Evolutionary conservation across 1,140 invertebrate species (phyloP).

Genomic region (Rhagoletis zephyria): DNA sequence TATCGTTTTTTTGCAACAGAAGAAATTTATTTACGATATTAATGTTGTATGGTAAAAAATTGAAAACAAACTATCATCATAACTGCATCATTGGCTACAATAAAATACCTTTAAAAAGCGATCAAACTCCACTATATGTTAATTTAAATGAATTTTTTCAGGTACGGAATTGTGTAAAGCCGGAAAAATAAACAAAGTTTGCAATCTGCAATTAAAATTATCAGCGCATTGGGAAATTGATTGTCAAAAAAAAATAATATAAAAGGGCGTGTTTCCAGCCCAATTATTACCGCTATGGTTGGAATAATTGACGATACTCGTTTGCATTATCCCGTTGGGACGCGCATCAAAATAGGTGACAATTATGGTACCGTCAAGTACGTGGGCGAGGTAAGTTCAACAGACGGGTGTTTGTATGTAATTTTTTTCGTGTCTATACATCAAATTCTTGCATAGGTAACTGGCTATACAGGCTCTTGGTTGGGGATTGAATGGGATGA

Average conservation of each 20-base stretch:
- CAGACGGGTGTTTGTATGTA: conserved; percentile 23
- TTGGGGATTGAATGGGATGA: conserved; percentile 96
- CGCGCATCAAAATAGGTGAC: conserved; percentile 69
- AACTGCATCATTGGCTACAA: too few relatives aligned
- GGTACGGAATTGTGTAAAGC: not conserved
- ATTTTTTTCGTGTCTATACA: not conserved
- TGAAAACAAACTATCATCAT: too few relatives aligned
- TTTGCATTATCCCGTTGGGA: conserved; percentile 70
- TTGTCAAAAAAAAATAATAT: not conserved
- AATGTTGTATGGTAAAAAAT: not conserved
- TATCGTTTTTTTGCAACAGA: not conserved
- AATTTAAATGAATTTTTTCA: not conserved
- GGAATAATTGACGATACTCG: conserved; percentile 70
- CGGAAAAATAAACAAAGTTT: not conserved
- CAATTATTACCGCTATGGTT: conserved; percentile 62
- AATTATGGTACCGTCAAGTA: conserved; percentile 74
- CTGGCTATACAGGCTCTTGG: conserved; percentile 80
- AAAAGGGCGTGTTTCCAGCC: not conserved
- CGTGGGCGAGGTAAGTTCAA: conserved; percentile 71
- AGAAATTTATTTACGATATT: conserved; percentile 29
- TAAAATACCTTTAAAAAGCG: too few relatives aligned
- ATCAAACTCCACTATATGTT: too few relatives aligned
- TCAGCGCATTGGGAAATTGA: not conserved
- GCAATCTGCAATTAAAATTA: not conserved
- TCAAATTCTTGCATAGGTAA: conserved; percentile 67